Conservation (phyloP, 2,113 vertebrate genomes). For the Mesembrinibis cayennensis region DNA sequence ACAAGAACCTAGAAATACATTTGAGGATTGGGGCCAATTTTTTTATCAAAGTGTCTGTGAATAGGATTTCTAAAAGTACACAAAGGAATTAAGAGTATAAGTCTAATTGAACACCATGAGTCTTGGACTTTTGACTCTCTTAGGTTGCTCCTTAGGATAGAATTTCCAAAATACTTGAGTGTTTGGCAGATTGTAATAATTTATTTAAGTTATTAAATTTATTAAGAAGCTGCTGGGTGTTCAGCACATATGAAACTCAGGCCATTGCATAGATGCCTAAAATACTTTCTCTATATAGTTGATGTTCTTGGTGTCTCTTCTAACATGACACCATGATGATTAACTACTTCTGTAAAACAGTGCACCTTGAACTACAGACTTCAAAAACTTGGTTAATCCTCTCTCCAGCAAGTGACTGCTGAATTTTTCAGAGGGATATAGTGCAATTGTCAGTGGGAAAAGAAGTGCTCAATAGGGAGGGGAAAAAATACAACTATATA, state of each 20-base stretch:
- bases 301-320: neutral
- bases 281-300: neutral
- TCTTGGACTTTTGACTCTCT: neutral
- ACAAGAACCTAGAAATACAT: constrained; percentile 15
- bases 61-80: constrained; percentile 17
- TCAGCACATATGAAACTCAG: neutral
- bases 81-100: neutral
- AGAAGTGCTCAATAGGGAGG: neutral
- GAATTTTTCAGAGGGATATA: neutral
- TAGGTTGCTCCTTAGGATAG: neutral
- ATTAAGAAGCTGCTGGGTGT: neutral
- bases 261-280: neutral
- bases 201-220: neutral
- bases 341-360: neutral
- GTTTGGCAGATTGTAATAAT: neutral
- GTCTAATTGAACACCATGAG: neutral
- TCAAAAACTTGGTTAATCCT: neutral
- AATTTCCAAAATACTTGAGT: neutral
- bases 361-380: neutral
- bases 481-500: neutral
- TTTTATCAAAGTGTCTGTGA: neutral
- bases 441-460: neutral
- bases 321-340: neutral
- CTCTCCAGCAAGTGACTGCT: neutral
- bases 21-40: neutral